Conservation (phyloP, 64 coral and sea anemone genomes). For the Porites australiensis region DNA sequence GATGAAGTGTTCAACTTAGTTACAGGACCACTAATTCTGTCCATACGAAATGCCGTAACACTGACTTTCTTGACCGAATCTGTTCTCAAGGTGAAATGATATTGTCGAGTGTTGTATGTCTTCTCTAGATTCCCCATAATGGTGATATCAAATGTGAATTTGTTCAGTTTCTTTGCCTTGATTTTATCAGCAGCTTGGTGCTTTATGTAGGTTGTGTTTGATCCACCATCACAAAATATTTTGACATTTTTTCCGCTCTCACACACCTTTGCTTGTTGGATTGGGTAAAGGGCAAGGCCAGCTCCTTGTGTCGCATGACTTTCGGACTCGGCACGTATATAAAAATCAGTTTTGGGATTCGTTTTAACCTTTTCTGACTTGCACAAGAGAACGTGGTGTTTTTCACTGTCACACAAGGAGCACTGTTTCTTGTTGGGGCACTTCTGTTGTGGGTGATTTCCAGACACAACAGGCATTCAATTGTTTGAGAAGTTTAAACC, state of each 20-base stretch:
- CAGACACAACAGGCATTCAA: no score
- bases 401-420: no score
- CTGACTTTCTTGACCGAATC: conserved; percentile 42
- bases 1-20: conserved; percentile 22
- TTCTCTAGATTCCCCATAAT: conserved; percentile 72
- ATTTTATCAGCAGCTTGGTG: conserved; percentile 59
- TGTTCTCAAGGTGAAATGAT: conserved; percentile 45
- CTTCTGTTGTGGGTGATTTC: no score
- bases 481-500: no score
- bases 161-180: conserved; percentile 45
- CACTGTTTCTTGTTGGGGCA: no score
- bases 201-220: conserved; percentile 43
- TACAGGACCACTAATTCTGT: conserved; percentile 54
- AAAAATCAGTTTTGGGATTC: neutral
- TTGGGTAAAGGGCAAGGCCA: conserved; percentile 68
- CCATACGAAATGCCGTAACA: conserved; percentile 60
- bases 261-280: conserved; percentile 65
- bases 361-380: no score
- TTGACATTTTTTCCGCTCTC: conserved; percentile 67
- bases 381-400: no score
- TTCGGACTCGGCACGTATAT: conserved; percentile 31
- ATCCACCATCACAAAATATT: conserved; percentile 60
- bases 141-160: conserved; percentile 48
- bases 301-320: conserved; percentile 34
- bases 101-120: conserved; percentile 54